Evolutionary conservation across 2,797 vertebrate species (phyloP), one percentile per base, ranked within the genome.

Genomic region (Fundulus diaphanus): DNA sequence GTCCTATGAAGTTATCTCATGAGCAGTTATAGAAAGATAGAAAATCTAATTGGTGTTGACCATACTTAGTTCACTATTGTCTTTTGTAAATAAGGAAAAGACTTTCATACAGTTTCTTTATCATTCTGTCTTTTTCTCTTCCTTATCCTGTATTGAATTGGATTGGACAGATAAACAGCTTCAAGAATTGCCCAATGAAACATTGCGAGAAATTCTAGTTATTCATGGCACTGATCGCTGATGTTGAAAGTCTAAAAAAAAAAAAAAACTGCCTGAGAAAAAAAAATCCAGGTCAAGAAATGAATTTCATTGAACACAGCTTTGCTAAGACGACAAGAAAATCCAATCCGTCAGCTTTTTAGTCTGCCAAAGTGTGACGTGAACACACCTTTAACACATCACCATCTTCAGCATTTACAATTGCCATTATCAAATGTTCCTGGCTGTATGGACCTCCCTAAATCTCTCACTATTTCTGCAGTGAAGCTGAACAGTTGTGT

Each of bases 101-200:
- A 49, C 56, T 84, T 75, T 72, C 66, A 48, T 48, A 46, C 16
- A 66, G 35, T 73, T 79, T 77, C 16, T 20, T 72, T 81, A 31
- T 65, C 65, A 57, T 46, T n/a, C 24, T 54, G 9, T 42, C 7
- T 24, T 56, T 29, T 40, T 40, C 3, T 29, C 5, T 56, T 54
- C 27, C 20, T 35, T 46, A 27, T 12, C 33, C 7, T 61, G 27
- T 56, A 11, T 5, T 56, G 11, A 56, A 12, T 3, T 56, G n/a
- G 3, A 12, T 56, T 56, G 5, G 5, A 27, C 42, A 66, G 63
- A 66, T 16, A 44, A 66, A 66, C 7, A 27, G 5, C 6, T 44
- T 22, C 16, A 65, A 65, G 61, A 42, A n/a, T 40, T 22, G 20
- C 12, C 22, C 22, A 42, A 24, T 40, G 35, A 40, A 65, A 12